These are phyloP conservation scores for Cylas formicarius DNA, from an alignment of 1,140 invertebrate species.

Conservation along the genomic window DNA sequence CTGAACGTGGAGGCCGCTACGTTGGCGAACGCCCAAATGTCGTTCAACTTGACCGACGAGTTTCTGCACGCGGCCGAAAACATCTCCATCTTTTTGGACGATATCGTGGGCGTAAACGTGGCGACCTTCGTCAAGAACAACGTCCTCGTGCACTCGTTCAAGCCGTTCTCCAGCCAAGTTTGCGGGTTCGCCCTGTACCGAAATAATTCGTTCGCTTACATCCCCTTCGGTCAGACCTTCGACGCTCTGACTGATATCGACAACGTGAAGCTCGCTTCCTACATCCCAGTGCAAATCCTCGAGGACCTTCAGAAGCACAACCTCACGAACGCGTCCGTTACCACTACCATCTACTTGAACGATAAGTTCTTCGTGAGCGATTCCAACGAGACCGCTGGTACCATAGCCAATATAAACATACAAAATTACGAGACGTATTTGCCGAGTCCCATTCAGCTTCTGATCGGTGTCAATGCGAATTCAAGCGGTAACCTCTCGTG, in stretches of 20 bases:
- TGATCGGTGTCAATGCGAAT: conserved; percentile 41
- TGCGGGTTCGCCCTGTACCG: conserved; percentile 49
- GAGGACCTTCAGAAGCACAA: conserved; percentile 4
- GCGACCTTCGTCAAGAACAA: conserved; percentile 26
- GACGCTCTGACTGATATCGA: conserved; percentile 40
- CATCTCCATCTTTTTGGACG: conserved; percentile 4
- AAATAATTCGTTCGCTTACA: conserved; percentile 39
- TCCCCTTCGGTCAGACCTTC: conserved; percentile 42
- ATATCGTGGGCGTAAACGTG: neutral
- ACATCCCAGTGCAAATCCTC: conserved; percentile 41
- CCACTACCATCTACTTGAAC: conserved; percentile 49
- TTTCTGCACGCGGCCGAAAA: conserved; percentile 13
- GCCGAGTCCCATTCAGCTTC: conserved; percentile 43
- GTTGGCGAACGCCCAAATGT: conserved; percentile 18
- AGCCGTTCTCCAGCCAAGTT: conserved; percentile 47
- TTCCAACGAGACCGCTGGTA: conserved; percentile 32
- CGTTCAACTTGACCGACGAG: conserved; percentile 22
- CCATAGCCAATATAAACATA: conserved; percentile 49
- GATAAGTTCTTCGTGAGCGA: conserved; percentile 48
- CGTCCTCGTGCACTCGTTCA: conserved; percentile 46
- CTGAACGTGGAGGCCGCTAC: conserved; percentile 7
- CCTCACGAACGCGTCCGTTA: conserved; percentile 24
- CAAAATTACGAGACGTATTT: conserved; percentile 48
- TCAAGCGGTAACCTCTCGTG: conserved; percentile 37
- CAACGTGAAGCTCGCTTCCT: conserved; percentile 48